Conservation (phyloP, 2,797 vertebrate genomes). For the Acrocephalus scirpaceus region DNA sequence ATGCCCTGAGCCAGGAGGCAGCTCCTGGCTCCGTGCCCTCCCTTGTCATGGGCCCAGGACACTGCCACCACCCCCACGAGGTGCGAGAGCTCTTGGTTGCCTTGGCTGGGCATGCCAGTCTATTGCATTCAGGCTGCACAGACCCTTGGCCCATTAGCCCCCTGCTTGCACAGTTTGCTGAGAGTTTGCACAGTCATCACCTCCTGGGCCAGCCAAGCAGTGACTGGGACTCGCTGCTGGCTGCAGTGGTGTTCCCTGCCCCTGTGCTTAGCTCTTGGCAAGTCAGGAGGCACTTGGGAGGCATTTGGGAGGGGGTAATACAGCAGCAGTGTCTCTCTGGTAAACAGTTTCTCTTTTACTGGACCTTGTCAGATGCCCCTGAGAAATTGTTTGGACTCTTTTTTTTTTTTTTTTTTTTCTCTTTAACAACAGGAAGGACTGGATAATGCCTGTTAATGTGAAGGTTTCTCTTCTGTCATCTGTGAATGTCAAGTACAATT, state of each 20-base stretch:
- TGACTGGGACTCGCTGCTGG: fast-evolving
- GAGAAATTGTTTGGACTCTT: background rate
- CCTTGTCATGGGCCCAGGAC: background rate
- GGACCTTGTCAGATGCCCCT: background rate
- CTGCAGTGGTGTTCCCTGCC: fast-evolving
- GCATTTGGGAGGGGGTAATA: background rate
- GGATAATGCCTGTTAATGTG: background rate
- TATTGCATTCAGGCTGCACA: fast-evolving
- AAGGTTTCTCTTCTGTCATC: background rate
- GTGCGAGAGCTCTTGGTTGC: fast-evolving
- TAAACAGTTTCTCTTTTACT: background rate
- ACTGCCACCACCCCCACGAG: fast-evolving
- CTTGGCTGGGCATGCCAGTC: background rate
- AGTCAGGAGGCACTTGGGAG: background rate
- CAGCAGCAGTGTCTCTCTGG: background rate
- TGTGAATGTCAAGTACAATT: slow-evolving; percentile 2
- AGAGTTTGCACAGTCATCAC: background rate
- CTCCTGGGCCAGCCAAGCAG: background rate
- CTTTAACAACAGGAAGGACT: background rate
- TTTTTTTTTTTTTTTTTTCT: background rate
- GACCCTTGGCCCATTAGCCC: background rate
- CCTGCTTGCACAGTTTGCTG: background rate
- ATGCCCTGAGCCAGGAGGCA: background rate
- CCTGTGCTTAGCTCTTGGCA: background rate
- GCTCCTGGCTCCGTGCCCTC: background rate